These are phyloP conservation scores for Xiphydria camelus DNA, from an alignment of 2,888 invertebrate species.

Conservation along the genomic window DNA sequence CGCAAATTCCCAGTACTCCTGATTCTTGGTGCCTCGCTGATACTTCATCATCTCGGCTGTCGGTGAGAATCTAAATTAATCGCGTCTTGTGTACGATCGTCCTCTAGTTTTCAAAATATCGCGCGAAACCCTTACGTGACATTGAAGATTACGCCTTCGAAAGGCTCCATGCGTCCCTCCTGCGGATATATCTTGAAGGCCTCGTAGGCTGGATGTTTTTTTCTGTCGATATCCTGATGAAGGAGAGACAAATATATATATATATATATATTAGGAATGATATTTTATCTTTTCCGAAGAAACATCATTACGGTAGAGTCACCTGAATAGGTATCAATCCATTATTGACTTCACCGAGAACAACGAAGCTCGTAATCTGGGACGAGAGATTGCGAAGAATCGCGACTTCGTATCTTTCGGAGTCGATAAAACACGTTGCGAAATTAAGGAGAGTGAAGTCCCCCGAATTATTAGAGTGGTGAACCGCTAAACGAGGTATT, in stretches of 20 bases:
- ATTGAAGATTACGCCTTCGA: constrained; percentile 43
- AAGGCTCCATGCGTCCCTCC: constrained; percentile 46
- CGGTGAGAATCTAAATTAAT: constrained; percentile 32
- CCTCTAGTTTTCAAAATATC: neutral
- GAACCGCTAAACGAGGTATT: constrained; percentile 46
- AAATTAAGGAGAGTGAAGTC: constrained; percentile 57
- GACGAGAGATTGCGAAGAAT: constrained; percentile 57
- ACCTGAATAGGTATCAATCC: constrained; percentile 43
- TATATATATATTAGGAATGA: neutral
- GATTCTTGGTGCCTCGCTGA: constrained; percentile 5
- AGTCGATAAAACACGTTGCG: constrained; percentile 52
- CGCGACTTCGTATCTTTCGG: constrained; percentile 47
- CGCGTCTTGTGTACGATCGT: neutral
- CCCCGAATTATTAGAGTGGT: constrained; percentile 50
- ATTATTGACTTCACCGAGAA: constrained; percentile 47
- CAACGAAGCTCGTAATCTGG: constrained; percentile 51
- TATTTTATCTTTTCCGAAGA: neutral
- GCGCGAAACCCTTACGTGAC: constrained; percentile 32
- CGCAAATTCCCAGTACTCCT: constrained; percentile 25
- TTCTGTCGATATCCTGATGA: constrained; percentile 7
- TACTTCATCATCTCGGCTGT: constrained; percentile 10
- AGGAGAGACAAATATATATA: neutral
- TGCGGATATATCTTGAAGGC: constrained; percentile 40
- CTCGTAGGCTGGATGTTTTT: constrained; percentile 30
- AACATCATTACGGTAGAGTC: constrained; percentile 10